phyloP scores from a whole-genome alignment of 2,113 vertebrate species.

The Erinaceus europaeus region DNA sequence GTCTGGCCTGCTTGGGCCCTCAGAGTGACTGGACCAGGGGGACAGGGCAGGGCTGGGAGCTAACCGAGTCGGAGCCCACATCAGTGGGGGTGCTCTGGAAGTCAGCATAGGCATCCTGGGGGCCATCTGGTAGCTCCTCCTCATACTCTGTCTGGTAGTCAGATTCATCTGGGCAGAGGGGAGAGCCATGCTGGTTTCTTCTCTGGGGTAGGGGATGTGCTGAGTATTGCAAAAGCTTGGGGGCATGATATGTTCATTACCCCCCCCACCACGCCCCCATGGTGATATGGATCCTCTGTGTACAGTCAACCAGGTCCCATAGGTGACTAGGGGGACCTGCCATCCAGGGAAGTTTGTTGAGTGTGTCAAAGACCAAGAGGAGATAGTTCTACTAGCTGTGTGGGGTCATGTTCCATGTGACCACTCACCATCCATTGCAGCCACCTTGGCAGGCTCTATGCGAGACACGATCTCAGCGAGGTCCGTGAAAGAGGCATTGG shows the following conservation, averaged over 20 bases:
- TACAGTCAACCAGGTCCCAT: rapidly evolving
- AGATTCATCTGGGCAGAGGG: slow-evolving; percentile 84
- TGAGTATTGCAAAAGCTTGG: no score
- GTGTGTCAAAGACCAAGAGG: not conserved
- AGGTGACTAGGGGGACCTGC: not conserved
- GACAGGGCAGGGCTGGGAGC: not conserved
- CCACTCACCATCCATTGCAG: slow-evolving; percentile 85
- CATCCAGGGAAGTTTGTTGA: not conserved
- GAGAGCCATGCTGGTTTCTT: no score
- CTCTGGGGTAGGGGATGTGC: no score
- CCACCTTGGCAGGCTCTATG: slow-evolving; percentile 89
- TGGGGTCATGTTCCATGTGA: rapidly evolving
- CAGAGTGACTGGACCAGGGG: not conserved
- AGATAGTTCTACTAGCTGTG: not conserved
- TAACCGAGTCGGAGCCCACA: slow-evolving; percentile 87
- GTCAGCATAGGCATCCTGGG: slow-evolving; percentile 75
- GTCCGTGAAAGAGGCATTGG: slow-evolving; percentile 95
- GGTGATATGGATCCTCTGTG: no score
- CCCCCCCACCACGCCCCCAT: no score
- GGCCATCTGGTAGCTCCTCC: slow-evolving; percentile 81
- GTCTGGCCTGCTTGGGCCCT: not conserved
- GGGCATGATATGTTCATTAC: no score
- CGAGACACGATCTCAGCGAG: slow-evolving; percentile 95
- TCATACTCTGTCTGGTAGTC: slow-evolving; percentile 95
- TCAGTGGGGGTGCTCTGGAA: slow-evolving; percentile 75